Conservation (phyloP, 1,140 invertebrate genomes). For the Tachypleus tridentatus region DNA sequence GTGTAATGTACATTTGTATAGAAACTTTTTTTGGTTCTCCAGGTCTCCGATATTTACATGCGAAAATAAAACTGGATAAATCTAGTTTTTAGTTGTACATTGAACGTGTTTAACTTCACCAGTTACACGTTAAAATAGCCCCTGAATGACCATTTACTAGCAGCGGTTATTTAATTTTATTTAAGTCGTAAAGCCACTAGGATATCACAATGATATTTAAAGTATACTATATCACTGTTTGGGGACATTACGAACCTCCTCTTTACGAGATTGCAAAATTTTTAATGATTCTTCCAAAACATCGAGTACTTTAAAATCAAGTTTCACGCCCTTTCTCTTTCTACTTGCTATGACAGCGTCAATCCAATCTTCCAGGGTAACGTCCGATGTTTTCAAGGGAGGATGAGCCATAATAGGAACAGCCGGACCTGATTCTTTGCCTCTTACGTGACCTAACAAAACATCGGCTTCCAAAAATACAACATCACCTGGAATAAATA, state of each 20-base stretch:
- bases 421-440: slow-evolving; percentile 28
- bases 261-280: slow-evolving; percentile 38
- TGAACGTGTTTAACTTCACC: too few relatives aligned
- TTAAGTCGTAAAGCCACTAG: too few relatives aligned
- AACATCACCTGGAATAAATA: slow-evolving; percentile 39
- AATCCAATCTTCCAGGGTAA: slow-evolving; percentile 60
- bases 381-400: slow-evolving; percentile 53
- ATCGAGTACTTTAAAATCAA: slow-evolving; percentile 72
- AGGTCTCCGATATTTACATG: too few relatives aligned
- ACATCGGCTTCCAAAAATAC: slow-evolving; percentile 83
- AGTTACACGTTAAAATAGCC: too few relatives aligned
- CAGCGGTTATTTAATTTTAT: too few relatives aligned
- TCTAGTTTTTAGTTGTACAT: too few relatives aligned
- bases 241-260: slow-evolving; percentile 29
- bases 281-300: slow-evolving; percentile 52
- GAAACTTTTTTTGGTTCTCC: too few relatives aligned
- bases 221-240: too few relatives aligned
- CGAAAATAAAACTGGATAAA: too few relatives aligned
- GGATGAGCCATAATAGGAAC: slow-evolving; percentile 81
- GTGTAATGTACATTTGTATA: too few relatives aligned
- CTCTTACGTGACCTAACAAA: slow-evolving; percentile 47
- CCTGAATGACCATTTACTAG: too few relatives aligned
- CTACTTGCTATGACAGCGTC: slow-evolving; percentile 35
- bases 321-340: slow-evolving; percentile 55
- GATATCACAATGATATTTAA: too few relatives aligned